phyloP scores from a whole-genome alignment of 2,888 invertebrate genomes.

The Ellobium chinense region DNA sequence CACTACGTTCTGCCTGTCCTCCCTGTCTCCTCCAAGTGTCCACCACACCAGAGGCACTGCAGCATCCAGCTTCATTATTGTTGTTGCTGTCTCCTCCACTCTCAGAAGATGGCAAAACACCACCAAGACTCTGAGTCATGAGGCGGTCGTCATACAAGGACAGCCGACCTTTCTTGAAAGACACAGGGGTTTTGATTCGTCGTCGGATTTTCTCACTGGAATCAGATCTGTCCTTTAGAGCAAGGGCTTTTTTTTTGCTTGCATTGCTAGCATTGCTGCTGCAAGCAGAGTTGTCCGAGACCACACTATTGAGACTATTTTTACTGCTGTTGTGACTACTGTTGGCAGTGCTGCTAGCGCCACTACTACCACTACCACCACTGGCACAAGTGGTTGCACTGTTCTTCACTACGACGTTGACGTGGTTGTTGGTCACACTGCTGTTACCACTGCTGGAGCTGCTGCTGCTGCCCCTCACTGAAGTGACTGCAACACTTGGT shows the following conservation, averaged over 20 bases:
- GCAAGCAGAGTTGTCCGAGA: background rate
- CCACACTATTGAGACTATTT: background rate
- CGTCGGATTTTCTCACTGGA: constrained; percentile 64
- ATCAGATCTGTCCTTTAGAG: constrained; percentile 42
- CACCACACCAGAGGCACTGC: background rate
- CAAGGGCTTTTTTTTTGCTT: constrained; percentile 13
- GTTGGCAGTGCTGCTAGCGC: background rate
- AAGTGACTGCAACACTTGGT: constrained; percentile 4
- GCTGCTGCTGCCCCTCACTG: background rate
- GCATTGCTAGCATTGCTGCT: background rate
- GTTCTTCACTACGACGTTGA: too few relatives aligned
- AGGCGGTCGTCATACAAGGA: constrained; percentile 93
- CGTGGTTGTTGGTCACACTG: background rate
- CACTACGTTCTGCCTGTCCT: background rate
- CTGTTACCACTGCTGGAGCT: background rate
- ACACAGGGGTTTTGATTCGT: constrained; percentile 69
- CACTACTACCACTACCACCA: background rate
- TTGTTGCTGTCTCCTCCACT: background rate
- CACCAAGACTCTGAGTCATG: constrained; percentile 82
- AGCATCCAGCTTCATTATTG: background rate
- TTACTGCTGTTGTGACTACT: background rate
- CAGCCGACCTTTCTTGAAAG: constrained; percentile 81
- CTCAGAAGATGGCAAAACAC: background rate
- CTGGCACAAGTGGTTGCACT: too few relatives aligned
- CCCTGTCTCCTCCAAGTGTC: too few relatives aligned